Evolutionary conservation across 2,797 vertebrate genomes (phyloP), one percentile per base, ranked within the genome.

Genomic region (Sebastes melanostomus): DNA sequence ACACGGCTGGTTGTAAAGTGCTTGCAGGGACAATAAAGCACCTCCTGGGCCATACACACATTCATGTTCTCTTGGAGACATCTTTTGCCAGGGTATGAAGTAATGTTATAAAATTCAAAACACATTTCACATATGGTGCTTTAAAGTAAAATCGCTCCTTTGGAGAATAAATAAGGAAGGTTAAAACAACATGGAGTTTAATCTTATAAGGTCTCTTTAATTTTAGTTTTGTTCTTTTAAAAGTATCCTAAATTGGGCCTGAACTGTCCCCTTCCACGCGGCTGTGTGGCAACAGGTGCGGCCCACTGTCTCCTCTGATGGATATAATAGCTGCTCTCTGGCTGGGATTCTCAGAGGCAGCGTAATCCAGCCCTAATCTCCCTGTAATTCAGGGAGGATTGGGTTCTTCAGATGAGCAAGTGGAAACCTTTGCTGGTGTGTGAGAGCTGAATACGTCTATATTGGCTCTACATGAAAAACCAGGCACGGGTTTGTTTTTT

Each of bases 341-440:
- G 87, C 92, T 89, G 84, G 81, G 94, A 94, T 96, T 96, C 94
- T 96, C 95, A 95, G 95, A 94, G 91, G 92, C 88, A 78, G 80
- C 73, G 42, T 96, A 96, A 96, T 96, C 95, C 95, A 68, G 88
- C 87, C 89, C 93, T 96, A 96, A 96, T 96, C 96, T 96, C 95
- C 93, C 86, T 95, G 92, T 96, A 96, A 96, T 96, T 96, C 95
- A 90, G 91, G 88, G 93, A 93, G 94, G 95, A 96, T 96, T 96
- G 94, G 89, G 93, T 95, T 96, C 94, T 94, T 95, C 91, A 94
- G 94, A 95, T 95, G 95, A 95, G 94, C 93, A 92, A 94, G 95
- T 94, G 94, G 94, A 95, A 96, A 95, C 93, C 95, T 93, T 94
- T 81, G 68, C 82, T 90, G 84, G 73, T 94, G 92, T 94, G 92